A percentile compares a stretch with the other conserved stretches of the same genome.
Conservation (phyloP, 2,113 vertebrate species). For the Equus przewalskii region DNA sequence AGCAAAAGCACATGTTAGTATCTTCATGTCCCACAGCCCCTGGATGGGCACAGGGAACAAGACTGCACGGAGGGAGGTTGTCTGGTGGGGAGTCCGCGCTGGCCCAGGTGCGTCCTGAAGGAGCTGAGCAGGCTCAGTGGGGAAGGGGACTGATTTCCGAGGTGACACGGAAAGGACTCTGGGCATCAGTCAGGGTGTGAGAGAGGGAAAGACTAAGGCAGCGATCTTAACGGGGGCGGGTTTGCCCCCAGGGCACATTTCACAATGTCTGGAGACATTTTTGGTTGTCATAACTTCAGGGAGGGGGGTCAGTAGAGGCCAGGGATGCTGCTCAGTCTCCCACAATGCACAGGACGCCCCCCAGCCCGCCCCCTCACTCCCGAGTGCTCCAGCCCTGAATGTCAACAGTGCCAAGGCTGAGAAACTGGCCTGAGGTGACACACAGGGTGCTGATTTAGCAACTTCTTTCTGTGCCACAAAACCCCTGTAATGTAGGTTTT, state of each 20-base stretch:
- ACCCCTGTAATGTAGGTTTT: background rate
- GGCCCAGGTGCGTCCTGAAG: background rate
- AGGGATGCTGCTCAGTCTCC: background rate
- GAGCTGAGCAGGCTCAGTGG: background rate
- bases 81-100: background rate
- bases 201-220: background rate
- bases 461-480: constrained; percentile 8
- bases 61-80: background rate
- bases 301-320: no score
- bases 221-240: background rate
- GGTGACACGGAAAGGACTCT: accelerated
- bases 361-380: background rate
- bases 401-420: background rate
- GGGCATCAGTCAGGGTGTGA: background rate
- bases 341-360: accelerated
- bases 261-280: background rate
- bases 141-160: background rate
- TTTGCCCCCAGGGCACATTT: background rate
- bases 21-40: background rate
- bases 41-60: background rate
- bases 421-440: background rate
- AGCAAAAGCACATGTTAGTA: background rate
- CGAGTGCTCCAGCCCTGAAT: background rate
- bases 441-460: background rate
- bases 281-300: background rate